Conservation (phyloP, 2,797 vertebrate genomes). For the Gila robusta region DNA sequence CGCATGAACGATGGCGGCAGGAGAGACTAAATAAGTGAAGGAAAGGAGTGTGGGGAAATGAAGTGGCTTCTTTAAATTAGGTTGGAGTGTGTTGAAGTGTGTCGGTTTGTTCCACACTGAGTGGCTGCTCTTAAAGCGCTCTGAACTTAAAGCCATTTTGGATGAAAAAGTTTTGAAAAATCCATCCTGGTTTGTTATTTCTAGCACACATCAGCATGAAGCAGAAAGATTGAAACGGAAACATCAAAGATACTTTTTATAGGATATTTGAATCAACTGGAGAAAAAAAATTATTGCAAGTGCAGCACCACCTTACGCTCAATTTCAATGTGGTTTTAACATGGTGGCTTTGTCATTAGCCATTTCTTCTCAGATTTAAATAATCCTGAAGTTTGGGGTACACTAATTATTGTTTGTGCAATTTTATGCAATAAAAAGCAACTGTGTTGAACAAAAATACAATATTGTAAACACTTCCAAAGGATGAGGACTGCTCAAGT, state of each 20-base stretch:
- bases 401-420: background rate
- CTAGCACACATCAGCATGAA: background rate
- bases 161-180: constrained; percentile 22
- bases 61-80: constrained; percentile 46
- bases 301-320: background rate
- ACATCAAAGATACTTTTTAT: constrained; percentile 18
- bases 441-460: background rate
- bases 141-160: constrained; percentile 27
- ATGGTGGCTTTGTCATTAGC: background rate
- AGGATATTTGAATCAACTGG: constrained; percentile 3
- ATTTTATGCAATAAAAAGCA: background rate
- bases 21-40: constrained; percentile 35
- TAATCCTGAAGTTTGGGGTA: background rate
- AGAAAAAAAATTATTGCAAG: background rate
- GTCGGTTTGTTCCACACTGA: constrained; percentile 10
- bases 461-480: background rate
- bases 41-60: constrained; percentile 26
- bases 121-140: constrained; percentile 29
- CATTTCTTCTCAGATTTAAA: background rate
- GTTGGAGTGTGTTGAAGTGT: constrained; percentile 26
- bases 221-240: constrained; percentile 4
- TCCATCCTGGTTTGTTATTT: constrained; percentile 16
- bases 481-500: too few species aligned
- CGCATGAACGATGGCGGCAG: background rate
- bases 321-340: background rate